Percentiles rank a stretch among this genome's conserved stretches.
These are phyloP conservation scores for Gorsachius magnificus DNA, from an alignment of 2,797 vertebrate species.

Conservation along the genomic window DNA sequence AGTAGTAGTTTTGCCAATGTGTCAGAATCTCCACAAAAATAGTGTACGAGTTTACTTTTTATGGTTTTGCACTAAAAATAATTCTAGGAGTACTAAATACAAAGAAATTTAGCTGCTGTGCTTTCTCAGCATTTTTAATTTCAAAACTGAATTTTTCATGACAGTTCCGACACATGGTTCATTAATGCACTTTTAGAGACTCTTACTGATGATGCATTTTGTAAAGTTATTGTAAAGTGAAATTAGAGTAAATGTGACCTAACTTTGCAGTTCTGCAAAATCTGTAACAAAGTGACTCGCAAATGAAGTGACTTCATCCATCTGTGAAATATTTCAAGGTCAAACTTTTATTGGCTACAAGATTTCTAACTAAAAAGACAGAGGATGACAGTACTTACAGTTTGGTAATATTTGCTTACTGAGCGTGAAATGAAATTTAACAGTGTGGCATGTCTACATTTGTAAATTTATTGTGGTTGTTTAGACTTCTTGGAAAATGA, in stretches of 20 bases:
- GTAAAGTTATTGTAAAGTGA: slow-evolving; percentile 15
- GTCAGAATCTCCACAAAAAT: not conserved
- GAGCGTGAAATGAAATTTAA: slow-evolving; percentile 82
- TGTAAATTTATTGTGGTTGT: slow-evolving; percentile 79
- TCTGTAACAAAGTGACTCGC: slow-evolving; percentile 20
- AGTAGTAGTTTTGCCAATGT: not conserved
- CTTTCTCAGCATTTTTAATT: not conserved
- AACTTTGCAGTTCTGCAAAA: slow-evolving; percentile 51
- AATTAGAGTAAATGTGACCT: slow-evolving; percentile 14
- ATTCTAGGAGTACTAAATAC: not conserved
- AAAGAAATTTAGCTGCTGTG: not conserved
- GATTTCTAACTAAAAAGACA: slow-evolving; percentile 77
- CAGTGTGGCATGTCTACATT: slow-evolving; percentile 69
- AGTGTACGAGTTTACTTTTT: not conserved
- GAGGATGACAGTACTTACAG: slow-evolving; percentile 69
- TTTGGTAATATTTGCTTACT: slow-evolving; percentile 78
- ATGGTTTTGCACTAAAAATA: not conserved
- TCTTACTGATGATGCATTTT: not conserved
- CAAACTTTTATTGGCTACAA: slow-evolving; percentile 61
- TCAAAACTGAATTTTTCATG: not conserved
- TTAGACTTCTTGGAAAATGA: slow-evolving; percentile 73
- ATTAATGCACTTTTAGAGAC: not conserved
- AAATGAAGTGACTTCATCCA: slow-evolving; percentile 67
- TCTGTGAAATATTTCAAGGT: slow-evolving; percentile 79
- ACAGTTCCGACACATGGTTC: not conserved